Evolutionary conservation across 2,888 invertebrate genomes (phyloP), one percentile per base, ranked within the genome.

Genomic region (Pteria penguin): DNA sequence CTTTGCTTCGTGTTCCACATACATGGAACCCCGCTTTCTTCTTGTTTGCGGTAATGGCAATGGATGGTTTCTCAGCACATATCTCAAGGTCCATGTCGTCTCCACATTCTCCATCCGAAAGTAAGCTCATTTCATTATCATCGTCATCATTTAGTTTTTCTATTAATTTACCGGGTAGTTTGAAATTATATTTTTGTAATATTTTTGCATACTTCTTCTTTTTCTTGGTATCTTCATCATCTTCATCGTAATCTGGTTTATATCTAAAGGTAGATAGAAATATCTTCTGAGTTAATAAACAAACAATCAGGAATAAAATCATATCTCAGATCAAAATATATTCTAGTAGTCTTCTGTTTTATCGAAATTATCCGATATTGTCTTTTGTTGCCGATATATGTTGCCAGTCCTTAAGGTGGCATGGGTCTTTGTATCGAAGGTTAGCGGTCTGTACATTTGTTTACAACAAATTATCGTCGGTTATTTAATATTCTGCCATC

Each of bases 81-180:
- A 11, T 14, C 2, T 33, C n/a, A 3, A 54, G 57, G 4, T 55
- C 31, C 24, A 32, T 63, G 14, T 45, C 36, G 14, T 55, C 62
- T 29, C 29, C 22, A 33, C 75, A 75, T 26, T 31, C 45, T 22
- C 65, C 75, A 54, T 75, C 70, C 26, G 75, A 75, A 27, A 75
- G 24, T 4, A 75, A 32, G 2, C 70, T 55, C 70, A 63, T 70
- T 22, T 31, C 54, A 11, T n/a, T 54, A 3, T 63, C 26, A 8
- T 55, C 26, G 24, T 63, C 52, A 26, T 71, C 71, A 3, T 72
- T 32, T 0, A 63, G n/a, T 2, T 54, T 22, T 4, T 60, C 45
- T 11, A 52, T 54, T 67, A n/a, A n/a, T n/a, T n/a, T n/a, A n/a
- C 22, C 24, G n/a, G n/a, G n/a, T n/a, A n/a, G n/a, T n/a, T n/a